Conservation (phyloP, 2,113 vertebrate genomes). For the Gymnogyps californianus region DNA sequence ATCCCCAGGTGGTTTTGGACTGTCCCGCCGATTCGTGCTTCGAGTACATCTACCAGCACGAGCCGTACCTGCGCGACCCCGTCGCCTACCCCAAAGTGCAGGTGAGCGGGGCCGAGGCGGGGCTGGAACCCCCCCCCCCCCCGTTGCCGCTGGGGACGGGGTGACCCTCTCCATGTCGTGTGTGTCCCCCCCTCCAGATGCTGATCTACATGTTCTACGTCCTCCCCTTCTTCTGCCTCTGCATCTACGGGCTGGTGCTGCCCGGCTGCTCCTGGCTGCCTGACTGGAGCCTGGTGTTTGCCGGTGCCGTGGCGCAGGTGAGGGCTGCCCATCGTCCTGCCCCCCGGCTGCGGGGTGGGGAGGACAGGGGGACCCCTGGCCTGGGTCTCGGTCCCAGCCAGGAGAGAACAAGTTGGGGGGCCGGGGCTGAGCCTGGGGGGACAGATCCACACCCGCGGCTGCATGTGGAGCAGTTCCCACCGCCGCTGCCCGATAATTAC, state of each 20-base stretch:
- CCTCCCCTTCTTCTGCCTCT: constrained; percentile 80
- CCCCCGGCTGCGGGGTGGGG: too few relatives aligned
- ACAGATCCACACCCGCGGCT: fast-evolving
- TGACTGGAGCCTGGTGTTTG: constrained; percentile 82
- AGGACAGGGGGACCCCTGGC: background rate
- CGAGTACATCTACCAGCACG: constrained; percentile 81
- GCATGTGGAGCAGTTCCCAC: background rate
- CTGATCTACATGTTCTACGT: constrained; percentile 83
- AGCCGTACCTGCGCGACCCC: constrained; percentile 89
- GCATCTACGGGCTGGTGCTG: constrained; percentile 77
- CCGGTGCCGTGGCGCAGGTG: constrained; percentile 88
- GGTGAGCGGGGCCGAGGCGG: constrained; percentile 49
- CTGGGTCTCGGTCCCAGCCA: background rate
- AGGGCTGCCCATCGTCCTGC: background rate
- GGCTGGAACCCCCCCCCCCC: background rate
- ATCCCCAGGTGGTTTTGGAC: constrained; percentile 81
- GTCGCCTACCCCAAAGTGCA: constrained; percentile 89
- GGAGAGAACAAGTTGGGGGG: background rate
- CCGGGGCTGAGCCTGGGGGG: background rate
- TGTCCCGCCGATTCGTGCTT: constrained; percentile 83
- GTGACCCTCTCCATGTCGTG: background rate
- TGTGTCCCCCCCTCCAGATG: constrained; percentile 72
- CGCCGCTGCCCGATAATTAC: background rate
- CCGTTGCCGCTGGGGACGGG: fast-evolving
- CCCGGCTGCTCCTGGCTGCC: constrained; percentile 88